Evolutionary conservation across 2,888 invertebrate species (phyloP).

Genomic region (Galeruca laticollis): DNA sequence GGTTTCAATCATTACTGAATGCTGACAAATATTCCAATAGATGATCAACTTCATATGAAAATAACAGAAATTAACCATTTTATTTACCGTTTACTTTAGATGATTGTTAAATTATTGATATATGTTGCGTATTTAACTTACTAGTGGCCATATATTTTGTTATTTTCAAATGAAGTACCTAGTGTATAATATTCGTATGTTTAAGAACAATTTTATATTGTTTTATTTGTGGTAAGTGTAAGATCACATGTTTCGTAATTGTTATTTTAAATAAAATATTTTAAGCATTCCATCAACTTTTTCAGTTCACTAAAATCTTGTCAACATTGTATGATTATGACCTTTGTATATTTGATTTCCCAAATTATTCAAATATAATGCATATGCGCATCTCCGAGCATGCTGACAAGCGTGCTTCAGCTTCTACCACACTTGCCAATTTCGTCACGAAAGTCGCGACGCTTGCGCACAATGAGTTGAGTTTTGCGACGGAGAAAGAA

Average conservation of each 20-base stretch:
- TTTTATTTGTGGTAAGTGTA: conserved; percentile 2
- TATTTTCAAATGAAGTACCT: not conserved
- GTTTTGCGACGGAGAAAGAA: too few relatives aligned
- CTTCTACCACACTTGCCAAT: too few relatives aligned
- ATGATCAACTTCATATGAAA: not conserved
- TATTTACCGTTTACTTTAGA: not conserved
- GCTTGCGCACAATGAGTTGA: too few relatives aligned
- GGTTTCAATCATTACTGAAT: conserved; percentile 13
- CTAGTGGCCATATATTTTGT: not conserved
- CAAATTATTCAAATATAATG: too few relatives aligned
- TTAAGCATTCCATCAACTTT: not conserved
- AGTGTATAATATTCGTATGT: not conserved
- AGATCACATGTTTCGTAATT: not conserved
- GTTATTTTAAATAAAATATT: not conserved
- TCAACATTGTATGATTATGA: too few relatives aligned
- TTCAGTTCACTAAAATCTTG: not conserved
- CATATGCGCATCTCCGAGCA: too few relatives aligned
- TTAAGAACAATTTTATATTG: not conserved
- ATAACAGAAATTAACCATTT: not conserved
- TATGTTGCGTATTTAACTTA: too few relatives aligned
- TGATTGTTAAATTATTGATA: too few relatives aligned
- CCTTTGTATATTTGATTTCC: too few relatives aligned
- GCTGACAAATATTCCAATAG: not conserved
- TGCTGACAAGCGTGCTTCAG: too few relatives aligned
- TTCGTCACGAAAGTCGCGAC: too few relatives aligned